Conservation (phyloP, 2,888 invertebrate genomes). For the Neoscelio sp. region DNA sequence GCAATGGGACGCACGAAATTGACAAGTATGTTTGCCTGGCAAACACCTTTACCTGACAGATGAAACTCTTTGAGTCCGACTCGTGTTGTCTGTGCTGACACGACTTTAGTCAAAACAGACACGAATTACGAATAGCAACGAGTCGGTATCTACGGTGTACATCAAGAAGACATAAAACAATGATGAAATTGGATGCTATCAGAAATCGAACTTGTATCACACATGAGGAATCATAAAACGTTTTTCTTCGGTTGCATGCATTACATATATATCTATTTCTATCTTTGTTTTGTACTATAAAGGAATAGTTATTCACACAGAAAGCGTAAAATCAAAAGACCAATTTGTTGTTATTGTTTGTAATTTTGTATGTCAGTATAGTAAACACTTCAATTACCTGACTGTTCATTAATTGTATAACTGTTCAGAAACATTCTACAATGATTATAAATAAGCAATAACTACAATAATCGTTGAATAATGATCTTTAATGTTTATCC, state of each 20-base stretch:
- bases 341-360: no score
- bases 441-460: no score
- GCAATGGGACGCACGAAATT: neutral
- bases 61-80: conserved; percentile 32
- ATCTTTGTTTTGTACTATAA: no score
- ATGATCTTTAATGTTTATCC: no score
- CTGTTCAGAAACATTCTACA: no score
- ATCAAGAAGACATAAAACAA: conserved; percentile 34
- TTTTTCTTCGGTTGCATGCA: neutral
- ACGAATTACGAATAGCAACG: conserved; percentile 19
- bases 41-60: conserved; percentile 32
- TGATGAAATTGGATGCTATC: conserved; percentile 28
- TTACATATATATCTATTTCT: no score
- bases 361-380: no score
- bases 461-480: no score
- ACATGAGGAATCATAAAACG: conserved; percentile 4
- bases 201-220: conserved; percentile 22
- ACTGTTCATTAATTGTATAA: no score
- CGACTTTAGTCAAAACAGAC: conserved; percentile 26
- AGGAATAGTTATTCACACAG: no score
- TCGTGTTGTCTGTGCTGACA: conserved; percentile 31
- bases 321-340: no score
- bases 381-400: no score
- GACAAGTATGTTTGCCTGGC: conserved; percentile 26
- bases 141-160: conserved; percentile 3